phyloP scores from a whole-genome alignment of 2,888 invertebrate species.

The Dysmachus trigonus region DNA sequence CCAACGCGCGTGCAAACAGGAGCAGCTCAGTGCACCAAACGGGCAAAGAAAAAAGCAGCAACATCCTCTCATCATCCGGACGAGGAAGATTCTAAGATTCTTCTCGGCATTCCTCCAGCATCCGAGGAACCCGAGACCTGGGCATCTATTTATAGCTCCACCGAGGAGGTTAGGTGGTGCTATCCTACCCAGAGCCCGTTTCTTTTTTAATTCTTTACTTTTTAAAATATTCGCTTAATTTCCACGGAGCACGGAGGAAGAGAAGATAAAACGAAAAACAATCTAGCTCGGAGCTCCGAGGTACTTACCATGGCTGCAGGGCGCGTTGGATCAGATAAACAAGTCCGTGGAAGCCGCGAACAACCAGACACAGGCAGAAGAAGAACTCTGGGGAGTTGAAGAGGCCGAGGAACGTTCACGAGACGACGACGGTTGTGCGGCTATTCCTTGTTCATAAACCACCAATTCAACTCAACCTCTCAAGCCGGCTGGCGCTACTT shows the following conservation, averaged over 20 bases:
- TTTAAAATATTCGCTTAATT: not conserved
- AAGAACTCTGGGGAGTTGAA: not conserved
- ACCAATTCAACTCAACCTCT: not conserved
- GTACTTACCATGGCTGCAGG: conserved; percentile 40
- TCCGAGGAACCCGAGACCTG: not conserved
- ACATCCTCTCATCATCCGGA: not conserved
- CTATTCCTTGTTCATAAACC: conserved; percentile 11
- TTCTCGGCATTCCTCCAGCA: not conserved
- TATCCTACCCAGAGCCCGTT: not conserved
- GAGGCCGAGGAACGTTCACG: not conserved
- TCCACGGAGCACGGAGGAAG: not conserved
- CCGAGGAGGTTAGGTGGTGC: not conserved
- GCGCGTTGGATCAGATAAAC: conserved; percentile 31
- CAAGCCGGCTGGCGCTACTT: not conserved
- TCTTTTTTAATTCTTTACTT: not conserved
- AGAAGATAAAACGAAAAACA: not conserved
- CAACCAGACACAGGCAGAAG: not conserved
- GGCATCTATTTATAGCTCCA: not conserved
- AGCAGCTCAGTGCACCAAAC: not conserved
- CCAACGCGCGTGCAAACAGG: not conserved
- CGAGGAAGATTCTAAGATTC: not conserved
- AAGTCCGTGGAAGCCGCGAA: not conserved
- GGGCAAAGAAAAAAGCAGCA: not conserved
- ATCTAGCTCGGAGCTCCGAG: not conserved
- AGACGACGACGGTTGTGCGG: not conserved